These are phyloP conservation scores for Xiphias gladius DNA, from an alignment of 2,113 vertebrate genomes.

Conservation along the genomic window DNA sequence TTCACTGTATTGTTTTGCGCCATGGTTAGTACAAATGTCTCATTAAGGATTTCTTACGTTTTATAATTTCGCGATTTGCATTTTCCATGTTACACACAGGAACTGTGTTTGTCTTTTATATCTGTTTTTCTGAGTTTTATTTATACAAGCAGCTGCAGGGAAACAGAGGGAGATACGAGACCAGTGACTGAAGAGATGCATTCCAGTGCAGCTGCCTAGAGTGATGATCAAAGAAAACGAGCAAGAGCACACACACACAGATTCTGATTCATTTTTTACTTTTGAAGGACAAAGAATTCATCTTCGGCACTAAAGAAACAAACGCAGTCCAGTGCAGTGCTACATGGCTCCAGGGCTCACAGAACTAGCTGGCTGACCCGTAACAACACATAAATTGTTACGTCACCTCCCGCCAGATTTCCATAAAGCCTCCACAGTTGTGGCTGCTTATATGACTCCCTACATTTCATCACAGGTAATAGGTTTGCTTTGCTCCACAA, in stretches of 20 bases:
- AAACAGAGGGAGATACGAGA: slow-evolving; percentile 48
- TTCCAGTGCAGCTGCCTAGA: slow-evolving; percentile 42
- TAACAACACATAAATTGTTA: slow-evolving; percentile 25
- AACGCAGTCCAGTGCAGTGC: slow-evolving; percentile 1
- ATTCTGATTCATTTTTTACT: slow-evolving; percentile 9
- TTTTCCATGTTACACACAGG: not conserved
- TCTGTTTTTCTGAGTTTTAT: slow-evolving; percentile 13
- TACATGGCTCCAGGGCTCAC: slow-evolving; percentile 12
- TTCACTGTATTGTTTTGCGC: not conserved
- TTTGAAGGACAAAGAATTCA: slow-evolving; percentile 32
- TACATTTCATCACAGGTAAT: slow-evolving; percentile 53
- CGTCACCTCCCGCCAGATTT: slow-evolving; percentile 42
- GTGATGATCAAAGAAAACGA: slow-evolving; percentile 66
- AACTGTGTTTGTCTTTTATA: not conserved
- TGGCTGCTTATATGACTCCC: slow-evolving; percentile 29
- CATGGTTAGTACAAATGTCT: not conserved
- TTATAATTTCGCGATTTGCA: not conserved
- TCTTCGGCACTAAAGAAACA: slow-evolving; percentile 26
- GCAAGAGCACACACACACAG: slow-evolving; percentile 22
- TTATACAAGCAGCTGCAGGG: slow-evolving; percentile 45
- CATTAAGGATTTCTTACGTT: not conserved
- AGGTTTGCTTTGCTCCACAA: slow-evolving; percentile 50
- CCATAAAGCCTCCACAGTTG: slow-evolving; percentile 29
- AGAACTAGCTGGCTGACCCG: slow-evolving; percentile 19
- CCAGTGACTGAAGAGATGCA: slow-evolving; percentile 38